A percentile compares a stretch with the other conserved stretches of the same genome.
phyloP scores from a whole-genome alignment of 35 echinoderm and acorn worm genomes.

The Ophioderma brevispina region DNA sequence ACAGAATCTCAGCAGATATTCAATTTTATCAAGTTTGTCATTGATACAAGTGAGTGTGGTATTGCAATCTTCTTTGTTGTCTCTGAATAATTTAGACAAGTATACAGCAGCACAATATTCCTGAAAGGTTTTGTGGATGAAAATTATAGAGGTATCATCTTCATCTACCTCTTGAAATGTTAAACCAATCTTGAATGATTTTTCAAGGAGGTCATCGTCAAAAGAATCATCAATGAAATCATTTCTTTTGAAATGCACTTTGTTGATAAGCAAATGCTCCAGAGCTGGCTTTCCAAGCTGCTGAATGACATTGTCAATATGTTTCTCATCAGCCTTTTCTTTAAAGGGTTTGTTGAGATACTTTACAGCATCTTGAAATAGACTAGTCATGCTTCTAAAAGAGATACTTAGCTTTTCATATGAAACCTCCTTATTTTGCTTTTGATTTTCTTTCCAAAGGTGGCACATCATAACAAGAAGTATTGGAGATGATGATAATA shows the following conservation, averaged over 20 bases:
- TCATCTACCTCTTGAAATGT: neutral
- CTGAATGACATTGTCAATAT: neutral
- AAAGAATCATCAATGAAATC: too few relatives aligned
- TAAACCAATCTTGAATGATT: neutral
- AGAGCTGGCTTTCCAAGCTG: neutral
- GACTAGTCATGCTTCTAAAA: neutral
- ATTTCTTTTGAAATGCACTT: neutral
- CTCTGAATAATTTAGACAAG: neutral
- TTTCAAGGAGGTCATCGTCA: neutral
- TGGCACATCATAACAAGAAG: conserved; percentile 1
- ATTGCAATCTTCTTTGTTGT: neutral
- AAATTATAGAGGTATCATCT: neutral
- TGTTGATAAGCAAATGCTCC: neutral
- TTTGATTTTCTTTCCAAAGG: neutral
- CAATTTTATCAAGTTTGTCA: neutral
- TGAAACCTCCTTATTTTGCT: too few relatives aligned
- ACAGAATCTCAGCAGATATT: conserved; percentile 1
- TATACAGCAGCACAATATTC: conserved; percentile 36
- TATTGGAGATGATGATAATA: neutral
- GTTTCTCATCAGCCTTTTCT: neutral
- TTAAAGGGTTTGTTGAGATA: neutral
- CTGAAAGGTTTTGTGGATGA: conserved; percentile 32
- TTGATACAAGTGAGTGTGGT: neutral
- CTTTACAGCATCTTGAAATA: neutral
- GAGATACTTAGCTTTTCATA: neutral